Evolutionary conservation across 2,888 invertebrate genomes (phyloP), one percentile per base, ranked within the genome.

Genomic region (Schizotus pectinicornis): DNA sequence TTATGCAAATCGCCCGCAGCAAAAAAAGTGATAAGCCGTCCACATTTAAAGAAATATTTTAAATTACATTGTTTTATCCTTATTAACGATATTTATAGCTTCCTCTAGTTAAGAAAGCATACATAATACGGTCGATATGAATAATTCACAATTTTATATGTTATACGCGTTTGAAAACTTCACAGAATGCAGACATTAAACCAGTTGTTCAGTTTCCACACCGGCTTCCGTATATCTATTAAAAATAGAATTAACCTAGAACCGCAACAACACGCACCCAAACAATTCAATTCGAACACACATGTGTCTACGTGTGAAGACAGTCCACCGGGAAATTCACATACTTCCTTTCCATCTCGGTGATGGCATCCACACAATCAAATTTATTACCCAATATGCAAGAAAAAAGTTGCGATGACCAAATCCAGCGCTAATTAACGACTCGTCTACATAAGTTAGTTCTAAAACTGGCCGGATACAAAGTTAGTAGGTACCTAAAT

Each of bases 41-140:
- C 22, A 5, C 22, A 22, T 22, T 22, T 22, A 22, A 22, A 22
- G 42, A 51, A 46, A 55, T 59, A 46, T 50, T 55, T 49, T 50
- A 59, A 55, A 55, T 51, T 51, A 55, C 59, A 41, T 49, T 47
- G 50, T 51, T 55, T 51, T 55, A 55, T 59, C 32, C 51, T 59
- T 59, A 55, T 59, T 59, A 59, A 37, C 55, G 51, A 55, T 59
- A 59, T 59, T 59, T 59, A 59, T 59, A 55, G 51, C 51, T 59
- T 59, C 59, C 59, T 55, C 46, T 39, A 11, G 50, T 34, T 54
- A 55, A 55, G 42, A 50, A 51, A 57, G 52, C 57, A 57, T 57
- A 48, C 52, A 52, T 57, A 57, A 57, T 57, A 36, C 31, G 38
- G 3, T 36, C 33, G 37, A 32, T 42, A 53, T 58, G 57, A 58